Conservation (phyloP, 2,888 invertebrate species). For the Synergus laeviventris region DNA sequence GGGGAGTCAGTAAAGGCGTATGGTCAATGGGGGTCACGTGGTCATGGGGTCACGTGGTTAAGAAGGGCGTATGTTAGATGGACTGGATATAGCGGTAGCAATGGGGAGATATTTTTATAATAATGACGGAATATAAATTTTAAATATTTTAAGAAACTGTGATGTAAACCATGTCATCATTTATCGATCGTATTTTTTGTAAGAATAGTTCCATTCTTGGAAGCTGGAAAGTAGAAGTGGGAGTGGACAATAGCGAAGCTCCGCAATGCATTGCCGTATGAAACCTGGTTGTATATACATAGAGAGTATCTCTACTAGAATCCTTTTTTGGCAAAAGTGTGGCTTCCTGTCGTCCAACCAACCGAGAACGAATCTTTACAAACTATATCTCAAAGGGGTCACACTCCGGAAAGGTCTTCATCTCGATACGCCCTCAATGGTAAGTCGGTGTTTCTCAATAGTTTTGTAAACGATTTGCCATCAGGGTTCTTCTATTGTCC, state of each 20-base stretch:
- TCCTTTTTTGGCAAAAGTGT: slow-evolving; percentile 30
- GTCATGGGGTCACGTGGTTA: no score
- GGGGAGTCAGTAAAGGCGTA: no score
- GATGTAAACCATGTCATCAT: background rate
- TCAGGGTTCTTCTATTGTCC: background rate
- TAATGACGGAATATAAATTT: background rate
- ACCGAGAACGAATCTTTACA: slow-evolving; percentile 26
- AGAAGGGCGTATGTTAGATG: no score
- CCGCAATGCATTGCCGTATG: background rate
- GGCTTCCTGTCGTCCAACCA: slow-evolving; percentile 33
- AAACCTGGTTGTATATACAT: background rate
- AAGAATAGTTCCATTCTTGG: background rate
- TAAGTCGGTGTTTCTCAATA: slow-evolving; percentile 29
- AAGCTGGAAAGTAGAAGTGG: background rate
- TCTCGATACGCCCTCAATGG: slow-evolving; percentile 31
- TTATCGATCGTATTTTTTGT: background rate
- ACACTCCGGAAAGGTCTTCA: slow-evolving; percentile 38
- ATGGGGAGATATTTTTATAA: no score
- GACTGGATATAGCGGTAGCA: no score
- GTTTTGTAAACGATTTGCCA: slow-evolving; percentile 35
- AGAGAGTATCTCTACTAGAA: background rate
- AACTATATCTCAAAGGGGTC: slow-evolving; percentile 31
- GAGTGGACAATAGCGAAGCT: background rate
- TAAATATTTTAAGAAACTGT: background rate
- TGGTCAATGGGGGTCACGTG: no score